phyloP scores from a whole-genome alignment of 2,888 invertebrate genomes.

The Epinotia nisella region DNA sequence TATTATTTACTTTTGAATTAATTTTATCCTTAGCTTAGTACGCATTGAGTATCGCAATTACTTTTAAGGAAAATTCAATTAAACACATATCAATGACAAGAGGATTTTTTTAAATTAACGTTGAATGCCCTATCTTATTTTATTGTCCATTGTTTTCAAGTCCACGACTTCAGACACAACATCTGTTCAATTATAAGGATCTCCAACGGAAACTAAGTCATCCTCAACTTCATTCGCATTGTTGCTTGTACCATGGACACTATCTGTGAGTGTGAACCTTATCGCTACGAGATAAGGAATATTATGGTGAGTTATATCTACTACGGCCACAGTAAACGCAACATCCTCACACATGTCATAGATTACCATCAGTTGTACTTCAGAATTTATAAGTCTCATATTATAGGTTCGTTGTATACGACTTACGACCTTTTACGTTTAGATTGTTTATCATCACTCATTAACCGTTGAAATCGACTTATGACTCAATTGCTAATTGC shows the following conservation, averaged over 20 bases:
- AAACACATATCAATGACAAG: not conserved
- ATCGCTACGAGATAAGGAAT: slow-evolving; percentile 1
- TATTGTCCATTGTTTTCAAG: slow-evolving; percentile 21
- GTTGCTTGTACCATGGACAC: slow-evolving; percentile 5
- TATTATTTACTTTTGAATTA: too few relatives aligned
- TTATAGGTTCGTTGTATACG: not conserved
- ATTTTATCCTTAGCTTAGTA: too few relatives aligned
- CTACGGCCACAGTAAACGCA: slow-evolving; percentile 59
- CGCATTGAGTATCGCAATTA: too few relatives aligned
- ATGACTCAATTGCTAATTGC: slow-evolving; percentile 42
- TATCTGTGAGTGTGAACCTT: not conserved
- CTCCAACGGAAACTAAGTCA: slow-evolving; percentile 31
- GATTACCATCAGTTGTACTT: slow-evolving; percentile 56
- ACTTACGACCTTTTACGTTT: not conserved
- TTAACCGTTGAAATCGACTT: slow-evolving; percentile 42
- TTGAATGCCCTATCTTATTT: not conserved
- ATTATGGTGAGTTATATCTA: not conserved
- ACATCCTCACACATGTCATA: slow-evolving; percentile 65
- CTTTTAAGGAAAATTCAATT: not conserved
- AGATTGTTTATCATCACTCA: slow-evolving; percentile 26
- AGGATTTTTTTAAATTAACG: not conserved
- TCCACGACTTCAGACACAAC: slow-evolving; percentile 4
- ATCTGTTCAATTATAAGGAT: slow-evolving; percentile 27
- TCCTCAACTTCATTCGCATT: slow-evolving; percentile 33
- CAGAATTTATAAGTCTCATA: slow-evolving; percentile 18